Evolutionary conservation across 2,888 invertebrate genomes (phyloP), one percentile per base, ranked within the genome.

Genomic region (Pilophorus perplexus): DNA sequence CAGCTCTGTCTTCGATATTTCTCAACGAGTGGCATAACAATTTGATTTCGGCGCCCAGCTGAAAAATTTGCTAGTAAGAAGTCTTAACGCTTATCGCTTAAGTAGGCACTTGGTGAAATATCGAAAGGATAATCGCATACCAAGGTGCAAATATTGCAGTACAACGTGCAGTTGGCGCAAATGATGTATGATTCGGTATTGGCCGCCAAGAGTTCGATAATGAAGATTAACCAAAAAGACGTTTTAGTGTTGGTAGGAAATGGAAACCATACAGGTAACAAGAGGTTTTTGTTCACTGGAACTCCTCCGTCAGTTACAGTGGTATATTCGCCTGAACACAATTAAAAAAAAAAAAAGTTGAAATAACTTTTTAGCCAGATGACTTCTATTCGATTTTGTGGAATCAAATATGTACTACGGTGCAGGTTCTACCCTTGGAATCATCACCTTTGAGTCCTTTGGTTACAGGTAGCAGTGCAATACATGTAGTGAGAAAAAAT

Each of bases 221-320:
- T 12, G 3, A 8, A 20, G 16, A 33, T 54, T 10, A 20, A 10
- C 54, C 54, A 54, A 18, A 16, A 54, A 2, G 27, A 37, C 3
- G n/a, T 2, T 14, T 33, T 16, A 2, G 37, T 54, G 3, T 54
- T 22, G 28, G 22, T 54, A 2, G 27, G 20, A 18, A 12, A 54
- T 2, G 54, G 54, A 20, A 25, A 5, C 54, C 54, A 54, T 10
- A 33, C 37, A 8, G 54, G 54, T 3, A 54, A 22, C n/a, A 37
- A 10, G 2, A 54, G 18, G 12, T 54, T 33, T 20, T 54, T 54
- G 37, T 54, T 54, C 5, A 54, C 18, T 12, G 54, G 54, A 37
- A 54, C 33, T 10, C 54, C 54, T n/a, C 54, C 54, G 16, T 33
- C 37, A 2, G 18, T 37, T 2, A 54, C 18, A 2, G 54, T 28